Base-by-base conservation (phyloP, 2,888 invertebrate species). In the Drosophila yooni region DNA sequence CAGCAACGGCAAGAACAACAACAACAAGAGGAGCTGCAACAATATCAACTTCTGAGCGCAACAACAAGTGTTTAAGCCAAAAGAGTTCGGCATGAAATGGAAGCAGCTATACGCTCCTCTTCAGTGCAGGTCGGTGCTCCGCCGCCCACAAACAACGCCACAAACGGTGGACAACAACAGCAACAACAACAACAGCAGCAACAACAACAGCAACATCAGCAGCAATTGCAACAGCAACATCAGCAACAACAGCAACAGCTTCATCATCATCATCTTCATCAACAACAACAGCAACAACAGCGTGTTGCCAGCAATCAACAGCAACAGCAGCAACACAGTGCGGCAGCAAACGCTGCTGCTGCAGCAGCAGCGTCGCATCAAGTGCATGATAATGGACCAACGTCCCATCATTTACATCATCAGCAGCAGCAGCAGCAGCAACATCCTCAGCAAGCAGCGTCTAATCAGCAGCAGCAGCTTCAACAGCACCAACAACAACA, bases 81-180 rank as follows among this genome's bases (percentile, higher is more conserved):
- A 91, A 90, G 84, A 92, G 92, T 93, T 93, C 93, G 93, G 93
- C 93, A 93, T 93, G 93, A 93, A 92, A 93, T 93, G 93, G 93
- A 93, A 93, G 93, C 93, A 93, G 93, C 93, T 91, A 93, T 93
- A 90, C 93, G 93, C 91, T 93, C 93, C 91, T 92, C 93, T 91
- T 92, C 93, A 93, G 93, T 93, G 92, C 93, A 93, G 93, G 93
- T 93, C 92, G 93, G 93, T 92, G 93, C 92, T 92, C 92, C 92
- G 86, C 92, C 92, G 89, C 92, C 92, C 87, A 90, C 92, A 89
- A 87, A 77, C 69, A 85, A 83, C 87, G 70, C 82, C 75, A 60
- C 92, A 90, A 92, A 92, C 88, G 87, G 91, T 86, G 88, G 74
- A 84, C 88, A 88, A 33, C 87, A 89, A 1, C 90, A 91, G 0